Base-by-base conservation (phyloP, 2,113 vertebrate genomes). In the Melanotaenia duboulayi region DNA sequence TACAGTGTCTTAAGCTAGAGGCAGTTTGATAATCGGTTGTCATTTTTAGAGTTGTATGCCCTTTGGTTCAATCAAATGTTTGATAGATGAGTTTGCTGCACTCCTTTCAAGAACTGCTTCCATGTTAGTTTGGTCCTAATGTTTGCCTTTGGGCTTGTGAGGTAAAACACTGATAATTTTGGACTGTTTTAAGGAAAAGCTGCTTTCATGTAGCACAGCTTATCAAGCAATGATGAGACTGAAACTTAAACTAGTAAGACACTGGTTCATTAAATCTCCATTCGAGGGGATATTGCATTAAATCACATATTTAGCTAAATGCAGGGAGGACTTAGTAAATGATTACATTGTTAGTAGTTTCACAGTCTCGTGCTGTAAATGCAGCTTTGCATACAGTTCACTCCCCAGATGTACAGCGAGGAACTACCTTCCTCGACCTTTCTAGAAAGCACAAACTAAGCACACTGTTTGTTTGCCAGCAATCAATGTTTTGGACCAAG, bases 11-110 rank as follows among this genome's bases (percentile, higher is more conserved):
- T 63, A 19, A 80, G 85, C 89, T 87, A 73, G 83, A 78, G 87
- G 87, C 82, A 62, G 68, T 84, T 86, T 86, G 87, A 90, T 91
- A 89, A 90, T 89, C 87, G 72, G 77, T 89, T 89, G 88, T 91
- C 84, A 89, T 87, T 92, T 90, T 83, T 37, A 55, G 75, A 88
- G 83, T 76, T 75, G 83, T 39, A 57, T 57, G 86, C 83, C 85
- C 75, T 82, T 87, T 76, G 74, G 87, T 90, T 91, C 77, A 88
- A 83, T 90, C 78, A 81, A 89, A 88, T 87, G 80, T 81, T 85
- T 81, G 82, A 16, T 61, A 90, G 88, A 91, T 92, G 87, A 89
- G 84, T 76, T 69, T 67, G 62, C 65, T 71, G 63, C 67, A 63
- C 71, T 86, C 58, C 66, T 87, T 87, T 90, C 71, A 78, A 90